Evolutionary conservation across 2,797 vertebrate species (phyloP).

Genomic region (Pangasius djambal): DNA sequence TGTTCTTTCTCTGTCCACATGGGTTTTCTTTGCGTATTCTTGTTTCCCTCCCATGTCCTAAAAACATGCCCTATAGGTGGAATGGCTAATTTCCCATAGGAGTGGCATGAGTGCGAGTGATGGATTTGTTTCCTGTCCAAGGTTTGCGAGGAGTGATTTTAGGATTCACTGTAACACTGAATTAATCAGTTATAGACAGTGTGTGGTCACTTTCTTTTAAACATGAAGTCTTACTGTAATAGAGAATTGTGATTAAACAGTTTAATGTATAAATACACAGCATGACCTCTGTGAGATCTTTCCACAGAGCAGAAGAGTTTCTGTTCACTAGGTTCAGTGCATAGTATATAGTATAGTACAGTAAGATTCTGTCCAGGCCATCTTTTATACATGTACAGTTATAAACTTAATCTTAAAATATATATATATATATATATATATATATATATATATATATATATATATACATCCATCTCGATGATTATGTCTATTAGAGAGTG

Average conservation of each 20-base stretch:
- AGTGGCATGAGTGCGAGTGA: neutral
- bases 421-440: too few relatives aligned
- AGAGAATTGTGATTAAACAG: neutral
- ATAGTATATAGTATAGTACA: too few relatives aligned
- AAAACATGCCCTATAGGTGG: conserved; percentile 1
- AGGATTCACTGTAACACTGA: neutral
- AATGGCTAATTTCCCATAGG: neutral
- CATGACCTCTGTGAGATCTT: neutral
- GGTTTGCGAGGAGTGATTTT: neutral
- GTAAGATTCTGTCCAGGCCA: neutral
- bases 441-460: too few relatives aligned
- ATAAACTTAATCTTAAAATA: neutral
- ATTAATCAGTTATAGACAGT: neutral
- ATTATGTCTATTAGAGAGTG: neutral
- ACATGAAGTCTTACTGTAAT: neutral
- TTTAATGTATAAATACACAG: neutral
- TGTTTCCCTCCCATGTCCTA: neutral
- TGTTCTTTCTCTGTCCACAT: neutral
- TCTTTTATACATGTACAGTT: neutral
- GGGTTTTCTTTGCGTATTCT: neutral
- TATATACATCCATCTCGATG: too few relatives aligned
- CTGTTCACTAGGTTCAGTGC: neutral
- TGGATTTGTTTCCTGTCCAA: neutral
- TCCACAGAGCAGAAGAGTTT: neutral
- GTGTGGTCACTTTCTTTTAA: neutral